phyloP scores from a whole-genome alignment of 53 echinoderm and acorn worm species.

The Henricia sp. region DNA sequence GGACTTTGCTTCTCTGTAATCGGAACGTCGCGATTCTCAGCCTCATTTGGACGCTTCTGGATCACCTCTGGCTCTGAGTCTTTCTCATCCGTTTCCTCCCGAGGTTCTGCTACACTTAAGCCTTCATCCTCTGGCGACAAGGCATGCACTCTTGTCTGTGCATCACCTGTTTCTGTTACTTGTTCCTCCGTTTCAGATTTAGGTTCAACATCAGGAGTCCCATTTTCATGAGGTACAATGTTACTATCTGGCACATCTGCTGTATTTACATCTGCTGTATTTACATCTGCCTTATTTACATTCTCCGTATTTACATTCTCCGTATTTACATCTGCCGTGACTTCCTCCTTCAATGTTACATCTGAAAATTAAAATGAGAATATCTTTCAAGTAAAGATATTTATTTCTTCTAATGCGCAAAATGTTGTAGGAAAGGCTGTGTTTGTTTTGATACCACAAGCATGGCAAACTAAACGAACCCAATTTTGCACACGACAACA shows the following conservation, averaged over 20 bases:
- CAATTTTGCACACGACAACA: too few species aligned
- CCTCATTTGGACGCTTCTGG: background rate
- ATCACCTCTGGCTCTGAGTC: constrained; percentile 19
- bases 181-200: constrained; percentile 27
- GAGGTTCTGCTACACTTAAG: background rate
- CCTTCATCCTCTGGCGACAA: constrained; percentile 15
- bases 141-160: constrained; percentile 16
- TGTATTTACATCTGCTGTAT: constrained; percentile 3
- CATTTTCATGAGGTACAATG: constrained; percentile 5
- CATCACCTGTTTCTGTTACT: constrained; percentile 22
- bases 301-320: too few species aligned
- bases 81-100: background rate
- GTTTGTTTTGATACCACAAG: too few species aligned
- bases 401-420: too few species aligned
- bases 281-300: too few species aligned
- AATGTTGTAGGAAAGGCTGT: too few species aligned
- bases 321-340: too few species aligned
- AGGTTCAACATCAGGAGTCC: constrained; percentile 9
- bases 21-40: background rate
- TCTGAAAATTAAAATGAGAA: too few species aligned
- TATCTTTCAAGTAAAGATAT: too few species aligned
- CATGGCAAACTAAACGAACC: too few species aligned
- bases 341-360: too few species aligned
- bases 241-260: background rate
- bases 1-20: background rate